Evolutionary conservation across 2,797 vertebrate genomes (phyloP).

Genomic region (Neosalanx taihuensis): DNA sequence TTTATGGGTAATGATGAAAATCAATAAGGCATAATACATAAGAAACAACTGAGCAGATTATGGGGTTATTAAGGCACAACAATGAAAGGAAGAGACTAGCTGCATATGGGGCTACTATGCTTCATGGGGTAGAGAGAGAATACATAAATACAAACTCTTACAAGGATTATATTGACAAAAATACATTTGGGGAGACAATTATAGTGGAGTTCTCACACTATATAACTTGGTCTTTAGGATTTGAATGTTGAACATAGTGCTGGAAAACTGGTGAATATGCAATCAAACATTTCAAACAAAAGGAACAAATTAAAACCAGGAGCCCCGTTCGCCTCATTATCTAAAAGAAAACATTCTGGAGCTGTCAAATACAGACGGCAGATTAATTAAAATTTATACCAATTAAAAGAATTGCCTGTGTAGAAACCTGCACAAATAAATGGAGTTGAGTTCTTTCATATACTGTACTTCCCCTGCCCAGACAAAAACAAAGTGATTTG

Average conservation of each 20-base stretch:
- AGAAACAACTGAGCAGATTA: conserved; percentile 76
- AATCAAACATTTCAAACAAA: conserved; percentile 56
- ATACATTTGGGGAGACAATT: conserved; percentile 21
- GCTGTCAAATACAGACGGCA: conserved; percentile 41
- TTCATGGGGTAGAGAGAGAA: conserved; percentile 6
- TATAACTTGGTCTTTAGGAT: conserved; percentile 15
- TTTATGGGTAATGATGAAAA: conserved; percentile 74
- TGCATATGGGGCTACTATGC: not conserved
- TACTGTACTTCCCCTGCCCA: conserved; percentile 41
- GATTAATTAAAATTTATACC: conserved; percentile 72
- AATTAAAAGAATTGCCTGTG: conserved; percentile 59
- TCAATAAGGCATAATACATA: conserved; percentile 80
- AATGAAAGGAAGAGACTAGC: conserved; percentile 2
- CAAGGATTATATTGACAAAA: not conserved
- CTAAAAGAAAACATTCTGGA: conserved; percentile 67
- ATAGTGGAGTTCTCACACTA: conserved; percentile 14
- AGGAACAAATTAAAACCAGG: conserved; percentile 47
- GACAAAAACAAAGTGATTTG: conserved; percentile 49
- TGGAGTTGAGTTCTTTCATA: conserved; percentile 51
- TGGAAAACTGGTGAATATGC: conserved; percentile 37
- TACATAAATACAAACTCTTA: not conserved
- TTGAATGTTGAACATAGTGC: conserved; percentile 26
- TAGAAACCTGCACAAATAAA: conserved; percentile 60
- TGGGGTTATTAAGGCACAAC: conserved; percentile 70
- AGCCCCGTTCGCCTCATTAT: conserved; percentile 58